Evolutionary conservation across 1,140 invertebrate genomes (phyloP).

Genomic region (Maconellicoccus hirsutus): DNA sequence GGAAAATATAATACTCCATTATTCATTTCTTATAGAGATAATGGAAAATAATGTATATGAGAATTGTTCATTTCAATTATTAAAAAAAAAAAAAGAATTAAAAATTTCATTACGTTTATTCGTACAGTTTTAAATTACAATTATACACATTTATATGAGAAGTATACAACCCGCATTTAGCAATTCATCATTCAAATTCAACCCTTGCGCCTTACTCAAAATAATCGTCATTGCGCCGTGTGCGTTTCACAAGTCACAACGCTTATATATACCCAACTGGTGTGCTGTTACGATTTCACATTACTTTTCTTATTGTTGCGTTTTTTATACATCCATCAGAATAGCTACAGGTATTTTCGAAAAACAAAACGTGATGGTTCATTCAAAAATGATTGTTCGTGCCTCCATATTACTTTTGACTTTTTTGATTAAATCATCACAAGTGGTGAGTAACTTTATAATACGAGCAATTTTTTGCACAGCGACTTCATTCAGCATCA

Average conservation of each 20-base stretch:
- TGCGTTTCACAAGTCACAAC: not conserved
- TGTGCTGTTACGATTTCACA: not conserved
- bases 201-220: constrained; percentile 2
- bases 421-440: not conserved
- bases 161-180: not conserved
- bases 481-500: no score
- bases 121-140: no score
- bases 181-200: not conserved
- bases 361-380: not conserved
- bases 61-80: no score
- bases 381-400: not conserved
- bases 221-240: constrained; percentile 2
- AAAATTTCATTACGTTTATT: no score
- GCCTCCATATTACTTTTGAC: not conserved
- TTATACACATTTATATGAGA: no score
- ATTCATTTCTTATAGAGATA: no score
- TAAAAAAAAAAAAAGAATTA: no score
- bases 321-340: not conserved
- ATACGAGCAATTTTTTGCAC: not conserved
- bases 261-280: not conserved
- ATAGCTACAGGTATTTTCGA: constrained; percentile 3
- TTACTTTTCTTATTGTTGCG: constrained; percentile 9
- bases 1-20: no score
- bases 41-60: no score
- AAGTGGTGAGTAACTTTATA: not conserved